A percentile compares a stretch with the other conserved stretches of the same genome.
Evolutionary conservation across 92 coral and sea anemone species (phyloP).

Genomic region (Phenganax subtilis): DNA sequence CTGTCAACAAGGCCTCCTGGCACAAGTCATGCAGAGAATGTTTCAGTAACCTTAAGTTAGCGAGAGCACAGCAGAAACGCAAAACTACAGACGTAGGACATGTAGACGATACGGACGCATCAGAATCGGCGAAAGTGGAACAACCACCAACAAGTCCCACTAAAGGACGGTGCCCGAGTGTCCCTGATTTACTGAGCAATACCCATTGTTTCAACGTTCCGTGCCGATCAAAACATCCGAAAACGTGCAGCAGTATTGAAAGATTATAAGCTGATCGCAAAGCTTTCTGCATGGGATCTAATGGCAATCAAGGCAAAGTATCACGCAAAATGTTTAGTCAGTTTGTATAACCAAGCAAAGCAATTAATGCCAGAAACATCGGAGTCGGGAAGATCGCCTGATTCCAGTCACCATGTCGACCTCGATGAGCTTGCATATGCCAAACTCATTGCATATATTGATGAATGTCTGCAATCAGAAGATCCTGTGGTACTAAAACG

Average conservation of each 20-base stretch:
- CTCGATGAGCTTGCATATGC: slow-evolving; percentile 59
- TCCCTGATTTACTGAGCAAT: neutral
- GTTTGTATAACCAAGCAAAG: slow-evolving; percentile 39
- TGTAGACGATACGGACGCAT: slow-evolving; percentile 26
- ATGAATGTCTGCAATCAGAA: slow-evolving; percentile 40
- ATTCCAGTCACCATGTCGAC: slow-evolving; percentile 4
- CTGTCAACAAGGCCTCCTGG: slow-evolving; percentile 9
- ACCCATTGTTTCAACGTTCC: slow-evolving; percentile 35
- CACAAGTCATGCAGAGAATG: slow-evolving; percentile 47
- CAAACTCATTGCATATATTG: slow-evolving; percentile 53
- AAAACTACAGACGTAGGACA: slow-evolving; percentile 35
- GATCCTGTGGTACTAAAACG: neutral
- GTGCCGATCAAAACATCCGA: slow-evolving; percentile 37
- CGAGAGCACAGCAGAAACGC: slow-evolving; percentile 31
- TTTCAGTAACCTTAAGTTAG: slow-evolving; percentile 41
- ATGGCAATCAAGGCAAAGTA: slow-evolving; percentile 60
- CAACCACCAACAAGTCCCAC: slow-evolving; percentile 22
- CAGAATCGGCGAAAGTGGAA: slow-evolving; percentile 18
- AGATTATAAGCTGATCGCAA: slow-evolving; percentile 50
- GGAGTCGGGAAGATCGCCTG: too few species aligned
- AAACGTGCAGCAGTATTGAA: slow-evolving; percentile 51
- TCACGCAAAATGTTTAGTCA: slow-evolving; percentile 47
- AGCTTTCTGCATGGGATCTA: slow-evolving; percentile 52
- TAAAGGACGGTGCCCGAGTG: slow-evolving; percentile 37
- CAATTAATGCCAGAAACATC: too few species aligned